These are phyloP conservation scores for Macaca fascicularis DNA, from an alignment of 2,113 vertebrate species.

Conservation along the genomic window DNA sequence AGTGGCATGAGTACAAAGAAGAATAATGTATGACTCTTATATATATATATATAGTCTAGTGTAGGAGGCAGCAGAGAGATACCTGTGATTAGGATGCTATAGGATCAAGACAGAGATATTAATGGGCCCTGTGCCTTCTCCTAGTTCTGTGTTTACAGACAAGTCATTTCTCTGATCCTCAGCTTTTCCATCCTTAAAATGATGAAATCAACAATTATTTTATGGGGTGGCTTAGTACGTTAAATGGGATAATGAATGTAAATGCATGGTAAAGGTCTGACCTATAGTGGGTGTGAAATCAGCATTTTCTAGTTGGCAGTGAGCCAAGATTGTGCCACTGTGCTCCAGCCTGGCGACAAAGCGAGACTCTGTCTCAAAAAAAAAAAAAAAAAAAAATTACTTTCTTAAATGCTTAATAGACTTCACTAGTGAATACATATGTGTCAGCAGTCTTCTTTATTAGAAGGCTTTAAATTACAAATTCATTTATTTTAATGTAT, in stretches of 20 bases:
- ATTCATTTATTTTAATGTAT: background rate
- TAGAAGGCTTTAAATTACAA: background rate
- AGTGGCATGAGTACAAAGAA: background rate
- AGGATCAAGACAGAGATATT: background rate
- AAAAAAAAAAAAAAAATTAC: background rate
- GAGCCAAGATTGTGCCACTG: no score
- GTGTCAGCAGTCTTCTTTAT: background rate
- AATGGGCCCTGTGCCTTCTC: background rate
- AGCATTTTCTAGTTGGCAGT: background rate
- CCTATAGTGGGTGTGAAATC: background rate
- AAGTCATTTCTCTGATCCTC: background rate
- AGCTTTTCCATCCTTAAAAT: background rate
- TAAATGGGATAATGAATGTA: background rate
- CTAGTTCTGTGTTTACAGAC: background rate
- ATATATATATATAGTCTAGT: background rate
- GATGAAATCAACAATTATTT: constrained; percentile 15
- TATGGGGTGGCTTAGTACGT: background rate
- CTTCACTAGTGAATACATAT: background rate
- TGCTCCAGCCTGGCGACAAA: no score
- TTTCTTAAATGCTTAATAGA: background rate
- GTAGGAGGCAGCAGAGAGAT: background rate
- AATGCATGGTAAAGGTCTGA: background rate
- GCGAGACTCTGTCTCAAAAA: no score
- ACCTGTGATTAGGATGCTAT: background rate
- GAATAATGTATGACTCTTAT: background rate